phyloP scores from a whole-genome alignment of 2,888 invertebrate genomes.

The Agrenia bidenticulata region DNA sequence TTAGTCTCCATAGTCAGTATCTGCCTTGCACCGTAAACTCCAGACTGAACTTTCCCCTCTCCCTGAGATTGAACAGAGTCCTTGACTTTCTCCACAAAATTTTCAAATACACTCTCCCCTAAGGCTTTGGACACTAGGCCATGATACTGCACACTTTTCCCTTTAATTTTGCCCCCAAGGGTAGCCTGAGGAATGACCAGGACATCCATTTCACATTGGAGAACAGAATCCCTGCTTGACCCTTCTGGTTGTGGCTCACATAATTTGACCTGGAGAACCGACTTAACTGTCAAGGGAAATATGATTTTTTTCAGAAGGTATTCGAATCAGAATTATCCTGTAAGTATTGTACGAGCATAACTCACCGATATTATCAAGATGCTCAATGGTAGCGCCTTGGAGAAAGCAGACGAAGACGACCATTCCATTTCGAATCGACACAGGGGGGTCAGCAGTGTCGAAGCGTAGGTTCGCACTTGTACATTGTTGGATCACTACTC shows the following conservation, averaged over 20 bases:
- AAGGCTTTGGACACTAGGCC: constrained; percentile 56
- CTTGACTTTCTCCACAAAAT: constrained; percentile 44
- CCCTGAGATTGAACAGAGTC: constrained; percentile 37
- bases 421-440: constrained; percentile 55
- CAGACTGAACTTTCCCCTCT: constrained; percentile 53
- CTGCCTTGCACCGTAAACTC: constrained; percentile 58
- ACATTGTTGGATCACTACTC: constrained; percentile 48
- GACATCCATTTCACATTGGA: constrained; percentile 55
- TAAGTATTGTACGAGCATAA: neutral
- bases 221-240: constrained; percentile 30
- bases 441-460: constrained; percentile 42
- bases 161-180: constrained; percentile 58
- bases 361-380: constrained; percentile 54
- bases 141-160: constrained; percentile 58
- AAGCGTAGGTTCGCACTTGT: constrained; percentile 38
- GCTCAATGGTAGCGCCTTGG: constrained; percentile 55
- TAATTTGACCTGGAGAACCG: constrained; percentile 38
- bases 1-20: constrained; percentile 57
- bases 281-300: constrained; percentile 35
- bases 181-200: constrained; percentile 59
- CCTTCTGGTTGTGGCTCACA: constrained; percentile 32
- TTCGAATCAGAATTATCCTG: neutral
- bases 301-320: neutral
- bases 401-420: constrained; percentile 57
- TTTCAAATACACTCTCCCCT: constrained; percentile 55